phyloP scores from a whole-genome alignment of 1,140 invertebrate species.

The Lordiphosa mommai region DNA sequence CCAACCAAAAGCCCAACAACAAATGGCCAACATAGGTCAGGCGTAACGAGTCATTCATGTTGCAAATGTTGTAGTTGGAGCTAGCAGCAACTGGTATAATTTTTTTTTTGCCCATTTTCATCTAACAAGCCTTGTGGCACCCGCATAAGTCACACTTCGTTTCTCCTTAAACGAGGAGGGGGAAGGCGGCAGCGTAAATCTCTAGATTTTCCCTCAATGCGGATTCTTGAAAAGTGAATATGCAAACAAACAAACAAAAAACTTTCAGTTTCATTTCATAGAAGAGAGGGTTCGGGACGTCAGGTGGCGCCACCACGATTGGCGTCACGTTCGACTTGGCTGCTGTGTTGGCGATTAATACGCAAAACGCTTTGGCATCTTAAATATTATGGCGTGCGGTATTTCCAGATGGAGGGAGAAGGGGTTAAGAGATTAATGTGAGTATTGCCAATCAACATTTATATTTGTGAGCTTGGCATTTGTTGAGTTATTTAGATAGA shows the following conservation, averaged over 20 bases:
- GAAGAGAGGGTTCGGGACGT: conserved; percentile 25
- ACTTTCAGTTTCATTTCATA: conserved; percentile 39
- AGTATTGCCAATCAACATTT: conserved; percentile 73
- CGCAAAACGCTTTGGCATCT: conserved; percentile 75
- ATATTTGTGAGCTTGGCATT: conserved; percentile 67
- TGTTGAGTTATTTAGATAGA: conserved; percentile 18
- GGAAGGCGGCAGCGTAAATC: not conserved
- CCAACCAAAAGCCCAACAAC: conserved; percentile 50
- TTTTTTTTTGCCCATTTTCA: conserved; percentile 28
- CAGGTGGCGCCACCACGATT: conserved; percentile 61
- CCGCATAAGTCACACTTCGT: conserved; percentile 70
- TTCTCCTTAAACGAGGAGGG: conserved; percentile 1
- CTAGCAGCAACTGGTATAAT: conserved; percentile 59
- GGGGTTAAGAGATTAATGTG: conserved; percentile 59
- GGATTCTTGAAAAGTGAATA: conserved; percentile 18
- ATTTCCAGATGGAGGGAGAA: conserved; percentile 1
- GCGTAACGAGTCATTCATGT: conserved; percentile 75
- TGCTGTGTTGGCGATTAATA: conserved; percentile 62
- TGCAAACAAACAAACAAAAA: conserved; percentile 25
- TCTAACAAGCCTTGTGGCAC: conserved; percentile 41
- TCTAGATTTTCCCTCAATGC: conserved; percentile 6
- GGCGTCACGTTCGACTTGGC: conserved; percentile 57
- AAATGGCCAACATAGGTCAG: conserved; percentile 68
- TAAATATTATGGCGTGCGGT: conserved; percentile 72
- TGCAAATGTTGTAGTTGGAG: conserved; percentile 54